A percentile compares a stretch with the other conserved stretches of the same genome.
Conservation (phyloP, 2,888 invertebrate genomes). For the Anorthoa munda region DNA sequence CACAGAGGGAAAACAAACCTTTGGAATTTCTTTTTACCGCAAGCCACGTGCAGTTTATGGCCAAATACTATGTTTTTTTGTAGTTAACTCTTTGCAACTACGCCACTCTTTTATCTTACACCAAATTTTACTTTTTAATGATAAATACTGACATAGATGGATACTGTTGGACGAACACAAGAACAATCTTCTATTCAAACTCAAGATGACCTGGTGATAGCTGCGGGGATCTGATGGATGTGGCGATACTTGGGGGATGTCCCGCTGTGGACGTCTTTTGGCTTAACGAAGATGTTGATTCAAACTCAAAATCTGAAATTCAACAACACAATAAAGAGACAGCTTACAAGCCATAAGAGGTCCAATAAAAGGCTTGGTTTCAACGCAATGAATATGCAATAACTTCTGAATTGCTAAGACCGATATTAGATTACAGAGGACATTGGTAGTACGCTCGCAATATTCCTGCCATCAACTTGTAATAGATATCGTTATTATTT, state of each 20-base stretch:
- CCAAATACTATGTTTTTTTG: background rate
- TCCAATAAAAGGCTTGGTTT: slow-evolving; percentile 53
- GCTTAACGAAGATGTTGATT: too few species aligned
- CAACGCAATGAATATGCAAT: slow-evolving; percentile 69
- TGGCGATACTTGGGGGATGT: too few species aligned
- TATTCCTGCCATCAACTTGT: slow-evolving; percentile 54
- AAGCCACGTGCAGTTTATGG: slow-evolving; percentile 8
- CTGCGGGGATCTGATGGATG: too few species aligned
- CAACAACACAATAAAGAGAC: slow-evolving; percentile 9
- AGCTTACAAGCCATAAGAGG: slow-evolving; percentile 8
- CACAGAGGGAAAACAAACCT: slow-evolving; percentile 48
- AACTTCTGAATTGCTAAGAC: slow-evolving; percentile 62
- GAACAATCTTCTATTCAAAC: background rate
- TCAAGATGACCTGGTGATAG: too few species aligned
- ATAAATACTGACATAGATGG: background rate
- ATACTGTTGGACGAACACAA: background rate
- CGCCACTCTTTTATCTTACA: too few species aligned
- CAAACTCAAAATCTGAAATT: too few species aligned
- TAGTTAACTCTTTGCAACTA: background rate
- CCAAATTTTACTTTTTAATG: too few species aligned
- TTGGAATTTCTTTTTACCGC: slow-evolving; percentile 16
- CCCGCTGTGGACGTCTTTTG: too few species aligned
- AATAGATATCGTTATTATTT: slow-evolving; percentile 60
- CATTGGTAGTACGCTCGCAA: slow-evolving; percentile 43
- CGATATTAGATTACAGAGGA: slow-evolving; percentile 64